Conservation (phyloP, 2,113 vertebrate genomes). For the Pangasianodon gigas region DNA sequence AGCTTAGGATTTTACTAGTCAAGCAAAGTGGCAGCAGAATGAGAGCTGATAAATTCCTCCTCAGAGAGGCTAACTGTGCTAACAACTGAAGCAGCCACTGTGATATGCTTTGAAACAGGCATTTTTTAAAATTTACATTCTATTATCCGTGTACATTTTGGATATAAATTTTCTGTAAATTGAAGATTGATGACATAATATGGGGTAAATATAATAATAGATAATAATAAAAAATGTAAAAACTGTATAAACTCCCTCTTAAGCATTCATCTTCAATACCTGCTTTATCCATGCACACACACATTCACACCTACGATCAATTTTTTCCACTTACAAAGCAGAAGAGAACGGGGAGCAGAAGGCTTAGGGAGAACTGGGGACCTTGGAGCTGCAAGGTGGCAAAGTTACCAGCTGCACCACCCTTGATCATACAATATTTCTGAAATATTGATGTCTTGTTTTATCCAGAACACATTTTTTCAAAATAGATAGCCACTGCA, state of each 20-base stretch:
- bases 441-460: neutral
- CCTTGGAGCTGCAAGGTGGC: neutral
- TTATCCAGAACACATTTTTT: neutral
- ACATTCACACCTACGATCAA: neutral
- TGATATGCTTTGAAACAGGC: neutral
- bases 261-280: neutral
- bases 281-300: neutral
- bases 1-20: slow-evolving; percentile 48
- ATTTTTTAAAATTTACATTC: neutral
- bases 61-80: slow-evolving; percentile 2
- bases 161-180: neutral
- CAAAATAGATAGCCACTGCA: slow-evolving; percentile 7
- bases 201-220: neutral
- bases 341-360: neutral
- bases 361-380: neutral
- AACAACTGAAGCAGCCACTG: neutral
- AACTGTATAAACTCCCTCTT: too few species aligned
- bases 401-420: neutral
- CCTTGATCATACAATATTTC: neutral
- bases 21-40: slow-evolving; percentile 33
- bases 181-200: neutral
- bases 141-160: neutral
- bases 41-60: slow-evolving; percentile 31
- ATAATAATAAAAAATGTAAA: too few species aligned
- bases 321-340: neutral